phyloP scores from a whole-genome alignment of 2,888 invertebrate genomes.

The Drosophila kambysellisi region DNA sequence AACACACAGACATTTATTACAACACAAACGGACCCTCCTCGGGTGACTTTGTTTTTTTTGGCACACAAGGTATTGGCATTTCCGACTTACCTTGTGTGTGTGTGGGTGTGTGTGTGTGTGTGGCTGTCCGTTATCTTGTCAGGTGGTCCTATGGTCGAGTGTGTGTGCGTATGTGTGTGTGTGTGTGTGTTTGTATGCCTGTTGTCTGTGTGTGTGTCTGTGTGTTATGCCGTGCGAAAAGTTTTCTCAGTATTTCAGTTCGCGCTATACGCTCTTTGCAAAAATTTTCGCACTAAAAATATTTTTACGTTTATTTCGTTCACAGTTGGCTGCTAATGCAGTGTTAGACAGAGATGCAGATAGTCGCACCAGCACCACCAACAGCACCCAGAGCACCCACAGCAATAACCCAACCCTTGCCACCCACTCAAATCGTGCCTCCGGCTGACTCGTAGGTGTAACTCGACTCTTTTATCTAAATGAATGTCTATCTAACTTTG shows the following conservation, averaged over 20 bases:
- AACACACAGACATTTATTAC: not conserved
- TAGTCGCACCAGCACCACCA: slow-evolving; percentile 9
- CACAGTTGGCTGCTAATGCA: slow-evolving; percentile 78
- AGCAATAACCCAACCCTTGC: not conserved
- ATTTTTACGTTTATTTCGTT: slow-evolving; percentile 75
- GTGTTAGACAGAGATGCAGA: slow-evolving; percentile 55
- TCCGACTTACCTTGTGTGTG: slow-evolving; percentile 43
- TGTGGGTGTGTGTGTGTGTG: slow-evolving; percentile 24
- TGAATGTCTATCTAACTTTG: slow-evolving; percentile 52
- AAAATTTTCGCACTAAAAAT: slow-evolving; percentile 76
- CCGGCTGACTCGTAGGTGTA: slow-evolving; percentile 50
- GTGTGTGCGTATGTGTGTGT: not conserved
- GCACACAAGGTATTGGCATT: slow-evolving; percentile 64
- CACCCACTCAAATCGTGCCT: slow-evolving; percentile 3
- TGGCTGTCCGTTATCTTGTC: slow-evolving; percentile 52
- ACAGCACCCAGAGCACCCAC: not conserved
- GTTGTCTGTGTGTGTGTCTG: slow-evolving; percentile 45
- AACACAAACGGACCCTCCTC: not conserved
- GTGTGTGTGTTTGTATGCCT: slow-evolving; percentile 14
- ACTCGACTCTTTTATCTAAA: slow-evolving; percentile 69
- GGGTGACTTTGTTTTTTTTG: slow-evolving; percentile 22
- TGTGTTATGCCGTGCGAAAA: slow-evolving; percentile 53
- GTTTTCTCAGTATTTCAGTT: slow-evolving; percentile 57
- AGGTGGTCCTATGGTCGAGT: slow-evolving; percentile 14
- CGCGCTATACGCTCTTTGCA: slow-evolving; percentile 44